Conservation (phyloP, 2,888 invertebrate genomes). For the Phyllotreta cruciferae region DNA sequence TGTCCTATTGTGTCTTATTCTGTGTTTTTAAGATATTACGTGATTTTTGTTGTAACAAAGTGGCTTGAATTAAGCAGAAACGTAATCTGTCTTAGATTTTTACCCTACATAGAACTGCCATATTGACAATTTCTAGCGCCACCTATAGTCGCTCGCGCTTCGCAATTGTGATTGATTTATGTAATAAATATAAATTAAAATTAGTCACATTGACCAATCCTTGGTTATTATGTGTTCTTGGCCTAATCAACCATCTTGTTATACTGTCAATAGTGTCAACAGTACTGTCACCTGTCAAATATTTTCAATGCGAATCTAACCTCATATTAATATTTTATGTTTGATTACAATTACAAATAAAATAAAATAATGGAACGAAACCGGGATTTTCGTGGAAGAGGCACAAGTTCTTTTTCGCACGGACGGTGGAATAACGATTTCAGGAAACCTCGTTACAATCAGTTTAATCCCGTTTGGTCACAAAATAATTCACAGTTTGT, state of each 20-base stretch:
- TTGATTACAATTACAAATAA: slow-evolving; percentile 2
- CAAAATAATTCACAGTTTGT: slow-evolving; percentile 18
- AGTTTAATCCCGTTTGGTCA: slow-evolving; percentile 19
- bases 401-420: slow-evolving; percentile 1
- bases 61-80: too few species aligned
- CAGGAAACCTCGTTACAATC: slow-evolving; percentile 18
- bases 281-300: slow-evolving; percentile 18
- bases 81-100: too few species aligned
- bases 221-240: background rate
- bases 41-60: too few species aligned
- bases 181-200: too few species aligned
- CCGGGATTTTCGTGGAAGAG: slow-evolving; percentile 22
- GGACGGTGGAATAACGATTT: slow-evolving; percentile 19
- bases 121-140: too few species aligned
- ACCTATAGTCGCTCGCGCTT: too few species aligned
- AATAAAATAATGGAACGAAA: slow-evolving; percentile 22
- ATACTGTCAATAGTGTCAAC: background rate
- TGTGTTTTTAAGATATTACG: too few species aligned
- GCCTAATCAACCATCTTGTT: background rate
- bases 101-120: too few species aligned
- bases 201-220: background rate
- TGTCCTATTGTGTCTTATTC: too few species aligned
- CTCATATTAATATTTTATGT: too few species aligned
- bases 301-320: too few species aligned
- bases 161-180: too few species aligned